phyloP scores from a whole-genome alignment of 2,888 invertebrate genomes.

The Clepsis dumicolana region DNA sequence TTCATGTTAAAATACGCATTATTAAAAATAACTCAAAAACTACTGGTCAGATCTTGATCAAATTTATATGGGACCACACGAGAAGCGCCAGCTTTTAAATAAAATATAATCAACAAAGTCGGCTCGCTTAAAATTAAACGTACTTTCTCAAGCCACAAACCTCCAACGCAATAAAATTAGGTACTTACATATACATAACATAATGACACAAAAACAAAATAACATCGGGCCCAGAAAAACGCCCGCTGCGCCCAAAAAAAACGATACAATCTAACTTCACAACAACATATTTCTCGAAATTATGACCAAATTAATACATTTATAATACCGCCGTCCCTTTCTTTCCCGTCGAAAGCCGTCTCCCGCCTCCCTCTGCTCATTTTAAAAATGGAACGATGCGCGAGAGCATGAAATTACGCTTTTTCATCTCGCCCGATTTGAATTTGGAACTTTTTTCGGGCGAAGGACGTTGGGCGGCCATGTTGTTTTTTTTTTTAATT shows the following conservation, averaged over 20 bases:
- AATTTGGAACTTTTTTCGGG: constrained; percentile 45
- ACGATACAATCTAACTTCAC: constrained; percentile 58
- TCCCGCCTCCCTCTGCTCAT: constrained; percentile 62
- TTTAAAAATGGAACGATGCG: constrained; percentile 78
- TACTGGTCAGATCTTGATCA: too few species aligned
- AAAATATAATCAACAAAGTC: too few species aligned
- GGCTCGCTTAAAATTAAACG: not conserved
- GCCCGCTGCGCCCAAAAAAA: constrained; percentile 45
- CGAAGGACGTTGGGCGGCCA: constrained; percentile 52
- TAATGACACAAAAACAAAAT: constrained; percentile 17
- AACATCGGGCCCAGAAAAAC: constrained; percentile 4
- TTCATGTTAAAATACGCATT: too few species aligned
- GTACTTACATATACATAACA: not conserved
- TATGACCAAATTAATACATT: constrained; percentile 83
- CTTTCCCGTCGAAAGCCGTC: constrained; percentile 43
- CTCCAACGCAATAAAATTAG: constrained; percentile 3
- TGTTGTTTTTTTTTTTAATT: constrained; percentile 50
- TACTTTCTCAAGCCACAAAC: not conserved
- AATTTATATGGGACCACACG: too few species aligned
- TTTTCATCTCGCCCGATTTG: constrained; percentile 74
- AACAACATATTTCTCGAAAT: constrained; percentile 79
- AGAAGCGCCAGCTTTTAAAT: too few species aligned
- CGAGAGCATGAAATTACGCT: constrained; percentile 83
- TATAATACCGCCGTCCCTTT: constrained; percentile 63
- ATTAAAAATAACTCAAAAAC: too few species aligned